Conservation (phyloP, 2,113 vertebrate species). For the Gnathonemus longibarbis region DNA sequence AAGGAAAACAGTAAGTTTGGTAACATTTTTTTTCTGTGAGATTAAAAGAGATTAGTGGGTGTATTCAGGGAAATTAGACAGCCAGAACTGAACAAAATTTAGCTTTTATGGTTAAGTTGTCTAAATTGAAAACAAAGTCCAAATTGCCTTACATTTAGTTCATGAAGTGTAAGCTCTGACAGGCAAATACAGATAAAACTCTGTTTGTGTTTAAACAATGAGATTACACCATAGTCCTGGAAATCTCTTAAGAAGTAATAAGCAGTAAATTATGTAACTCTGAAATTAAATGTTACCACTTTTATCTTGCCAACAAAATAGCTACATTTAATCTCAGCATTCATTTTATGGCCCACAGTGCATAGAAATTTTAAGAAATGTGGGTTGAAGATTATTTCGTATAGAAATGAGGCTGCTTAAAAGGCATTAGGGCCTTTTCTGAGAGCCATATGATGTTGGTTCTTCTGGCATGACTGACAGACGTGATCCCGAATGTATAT, state of each 20-base stretch:
- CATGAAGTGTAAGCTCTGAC: background rate
- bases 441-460: background rate
- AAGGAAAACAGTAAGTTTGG: background rate
- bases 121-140: background rate
- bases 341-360: background rate
- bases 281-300: background rate
- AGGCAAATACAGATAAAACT: background rate
- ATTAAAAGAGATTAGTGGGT: conserved; percentile 1
- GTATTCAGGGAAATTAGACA: background rate
- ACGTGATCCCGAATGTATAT: background rate
- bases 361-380: background rate
- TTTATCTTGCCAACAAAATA: conserved; percentile 12
- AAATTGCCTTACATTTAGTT: background rate
- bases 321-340: background rate
- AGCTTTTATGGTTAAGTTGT: conserved; percentile 5
- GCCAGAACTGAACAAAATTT: background rate
- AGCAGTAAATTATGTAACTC: conserved; percentile 3
- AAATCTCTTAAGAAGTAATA: background rate
- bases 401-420: background rate
- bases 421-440: background rate
- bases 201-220: background rate
- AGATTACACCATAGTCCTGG: conserved; percentile 2
- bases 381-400: background rate
- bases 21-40: background rate
- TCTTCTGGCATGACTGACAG: background rate